Evolutionary conservation across 2,113 vertebrate genomes (phyloP), one percentile per base, ranked within the genome.

Genomic region (Campylomormyrus tamandua): DNA sequence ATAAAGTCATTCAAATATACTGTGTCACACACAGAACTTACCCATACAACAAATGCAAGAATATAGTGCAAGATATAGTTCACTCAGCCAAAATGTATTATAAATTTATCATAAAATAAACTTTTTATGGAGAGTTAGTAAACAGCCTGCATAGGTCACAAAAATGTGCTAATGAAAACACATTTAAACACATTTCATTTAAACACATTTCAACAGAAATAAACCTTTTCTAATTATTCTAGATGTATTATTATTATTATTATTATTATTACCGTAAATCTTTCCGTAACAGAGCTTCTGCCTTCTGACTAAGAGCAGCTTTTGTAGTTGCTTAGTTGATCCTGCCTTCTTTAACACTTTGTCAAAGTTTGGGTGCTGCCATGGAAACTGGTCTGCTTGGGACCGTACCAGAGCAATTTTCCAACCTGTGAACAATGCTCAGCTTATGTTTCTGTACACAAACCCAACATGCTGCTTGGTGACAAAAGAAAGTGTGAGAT

Each of bases 361-460:
- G 91, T 83, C 56, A 90, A 90, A 91, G 93, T 93, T 94, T 93
- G 90, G 39, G 50, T 90, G 93, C 89, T 92, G 46, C 83, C 87
- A 83, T 45, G 91, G 92, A 46, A 90, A 92, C 91, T 21, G 10
- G 5, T 56, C 27, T 86, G 89, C 35, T 35, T 74, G 24, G 31
- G 52, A 58, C 56, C 52, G 17, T 48, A 21, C 39, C 83, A 31
- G 45, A 46, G 50, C 24, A 56, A 48, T 85, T 83, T 90, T 66
- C 53, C 83, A 86, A 86, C 15, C 35, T 5, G n/a, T 31, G 83
- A 90, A 87, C 89, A 90, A 86, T 90, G 27, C 27, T 49, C 45
- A 84, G 83, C 83, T 84, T 45, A 84, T 24, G 39, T 48, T 84
- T 7, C 45, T 48, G 5, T 48, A 84, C 39, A 45, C 45, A 84